Evolutionary conservation across 92 coral and sea anemone genomes (phyloP), one percentile per base, ranked within the genome.

Genomic region (Umimayanthus kanabou): DNA sequence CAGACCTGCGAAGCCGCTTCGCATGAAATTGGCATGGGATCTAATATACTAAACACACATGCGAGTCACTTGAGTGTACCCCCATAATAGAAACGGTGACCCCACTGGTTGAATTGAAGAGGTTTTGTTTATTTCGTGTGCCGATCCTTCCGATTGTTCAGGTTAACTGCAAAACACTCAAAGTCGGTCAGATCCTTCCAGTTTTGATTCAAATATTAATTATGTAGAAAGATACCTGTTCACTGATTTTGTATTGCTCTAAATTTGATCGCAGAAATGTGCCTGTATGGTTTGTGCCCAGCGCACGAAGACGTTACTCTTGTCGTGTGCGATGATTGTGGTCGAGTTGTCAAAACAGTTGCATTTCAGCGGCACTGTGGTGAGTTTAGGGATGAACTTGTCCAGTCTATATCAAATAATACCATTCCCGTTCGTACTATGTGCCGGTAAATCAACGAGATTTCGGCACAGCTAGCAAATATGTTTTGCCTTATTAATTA

Each of bases 281-380:
- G 91, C 88, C 92, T 97, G 85, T 95, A 90, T 81, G 99, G 99
- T 57, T 85, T 92, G 73, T 97, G 98, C 80, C 99, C 99, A 5
- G 97, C 96, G 28, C 97, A 92, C 47, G 99, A 97, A 82, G 93
- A 97, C 66, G 92, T 97, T 40, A 76, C 93, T 50, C 92, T 97
- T 20, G 96, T 97, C 3, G 90, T 92, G 13, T 97, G 99, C 83
- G 90, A 85, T 77, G 97, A 97, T 61, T 97, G 99, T 77, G 91
- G 91, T 29, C 89, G 90, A 80, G 98, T 94, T n/a, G 91, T 97
- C 39, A 97, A 97, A 88, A 94, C 95, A 80, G 87, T 93, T 18
- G 91, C 96, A 10, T 94, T 97, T 84, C 87, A 93, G 82, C 89
- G 95, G 74, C 99, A 97, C 77, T 97, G 96, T 58, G 99, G 99